Evolutionary conservation across 1,140 invertebrate genomes (phyloP).

Genomic region (Harlomillsia oculata): DNA sequence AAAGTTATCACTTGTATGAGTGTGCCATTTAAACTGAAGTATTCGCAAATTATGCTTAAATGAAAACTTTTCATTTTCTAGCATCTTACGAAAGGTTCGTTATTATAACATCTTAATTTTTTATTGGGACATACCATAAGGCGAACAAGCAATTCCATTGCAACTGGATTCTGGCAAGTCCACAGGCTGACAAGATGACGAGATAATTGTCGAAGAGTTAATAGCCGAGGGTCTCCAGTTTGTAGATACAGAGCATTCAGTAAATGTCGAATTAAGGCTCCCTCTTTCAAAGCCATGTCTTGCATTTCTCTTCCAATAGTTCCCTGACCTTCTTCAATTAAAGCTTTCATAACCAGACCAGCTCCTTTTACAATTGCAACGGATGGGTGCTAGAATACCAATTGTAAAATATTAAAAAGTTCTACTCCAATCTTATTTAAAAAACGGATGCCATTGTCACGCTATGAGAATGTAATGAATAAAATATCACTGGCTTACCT

Average conservation of each 20-base stretch:
- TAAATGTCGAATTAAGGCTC: conserved; percentile 88
- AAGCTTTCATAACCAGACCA: conserved; percentile 88
- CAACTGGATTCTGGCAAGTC: conserved; percentile 87
- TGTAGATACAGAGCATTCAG: conserved; percentile 80
- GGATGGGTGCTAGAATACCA: conserved; percentile 68
- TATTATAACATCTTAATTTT: background rate
- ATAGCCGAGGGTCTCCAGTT: conserved; percentile 61
- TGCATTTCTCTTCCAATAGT: conserved; percentile 91
- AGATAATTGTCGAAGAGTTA: conserved; percentile 83
- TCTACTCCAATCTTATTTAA: conserved; percentile 1
- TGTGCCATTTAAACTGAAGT: too few relatives aligned
- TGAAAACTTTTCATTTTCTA: background rate
- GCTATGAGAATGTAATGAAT: conserved; percentile 16
- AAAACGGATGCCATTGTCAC: background rate
- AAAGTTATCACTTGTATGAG: background rate
- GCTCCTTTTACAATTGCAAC: conserved; percentile 96
- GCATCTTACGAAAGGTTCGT: too few relatives aligned
- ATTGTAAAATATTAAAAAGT: conserved; percentile 29
- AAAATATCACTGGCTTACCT: conserved; percentile 48
- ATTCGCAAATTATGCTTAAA: background rate
- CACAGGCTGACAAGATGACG: conserved; percentile 95
- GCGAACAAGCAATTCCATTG: conserved; percentile 74
- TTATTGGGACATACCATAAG: conserved; percentile 61
- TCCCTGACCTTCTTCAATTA: conserved; percentile 91
- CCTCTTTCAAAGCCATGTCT: conserved; percentile 87